phyloP scores from a whole-genome alignment of 2,888 invertebrate genomes.

The Cephus pulcher region DNA sequence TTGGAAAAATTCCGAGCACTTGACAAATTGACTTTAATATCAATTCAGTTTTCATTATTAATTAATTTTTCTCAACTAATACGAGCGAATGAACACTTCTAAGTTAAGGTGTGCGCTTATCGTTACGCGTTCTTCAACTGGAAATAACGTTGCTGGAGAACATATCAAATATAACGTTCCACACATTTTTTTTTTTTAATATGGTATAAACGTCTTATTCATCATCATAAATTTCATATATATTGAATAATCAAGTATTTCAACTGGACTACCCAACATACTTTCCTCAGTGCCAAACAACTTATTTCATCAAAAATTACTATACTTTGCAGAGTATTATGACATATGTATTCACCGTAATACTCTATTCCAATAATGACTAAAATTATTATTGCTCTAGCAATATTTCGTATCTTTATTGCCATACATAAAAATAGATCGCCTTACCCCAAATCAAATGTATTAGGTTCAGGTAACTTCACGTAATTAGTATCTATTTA shows the following conservation, averaged over 20 bases:
- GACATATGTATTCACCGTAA: not conserved
- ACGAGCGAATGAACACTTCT: not conserved
- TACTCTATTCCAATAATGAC: not conserved
- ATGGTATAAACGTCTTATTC: not conserved
- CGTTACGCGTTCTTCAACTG: not conserved
- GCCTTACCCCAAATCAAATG: not conserved
- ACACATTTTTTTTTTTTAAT: not conserved
- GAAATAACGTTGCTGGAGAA: not conserved
- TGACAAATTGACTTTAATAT: not conserved
- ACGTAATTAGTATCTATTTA: not conserved
- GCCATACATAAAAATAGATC: not conserved
- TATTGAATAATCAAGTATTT: not conserved
- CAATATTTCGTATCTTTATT: not conserved
- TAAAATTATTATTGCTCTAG: not conserved
- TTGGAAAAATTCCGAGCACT: not conserved
- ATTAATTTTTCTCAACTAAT: not conserved
- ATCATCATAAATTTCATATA: not conserved
- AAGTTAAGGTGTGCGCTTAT: not conserved
- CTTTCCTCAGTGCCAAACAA: not conserved
- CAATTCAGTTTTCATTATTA: not conserved
- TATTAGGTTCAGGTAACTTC: not conserved
- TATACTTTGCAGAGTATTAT: not conserved
- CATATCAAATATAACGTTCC: not conserved
- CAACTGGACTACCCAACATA: not conserved
- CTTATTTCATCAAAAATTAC: not conserved